Evolutionary conservation across 1,140 invertebrate species (phyloP).

Genomic region (Andrena cerasifolii): DNA sequence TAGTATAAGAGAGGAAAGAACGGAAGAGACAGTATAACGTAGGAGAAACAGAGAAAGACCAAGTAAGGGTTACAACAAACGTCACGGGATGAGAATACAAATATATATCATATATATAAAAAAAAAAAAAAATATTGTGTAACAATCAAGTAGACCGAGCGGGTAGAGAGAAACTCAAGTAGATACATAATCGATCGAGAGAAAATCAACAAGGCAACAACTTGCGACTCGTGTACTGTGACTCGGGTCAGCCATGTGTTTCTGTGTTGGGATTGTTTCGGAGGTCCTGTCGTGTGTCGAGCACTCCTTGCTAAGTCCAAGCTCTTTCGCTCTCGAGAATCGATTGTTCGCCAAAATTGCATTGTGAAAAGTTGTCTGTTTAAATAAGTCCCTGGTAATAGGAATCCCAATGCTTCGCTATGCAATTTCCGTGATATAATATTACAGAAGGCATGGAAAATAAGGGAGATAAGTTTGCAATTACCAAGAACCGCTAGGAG

Average conservation of each 20-base stretch:
- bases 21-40: constrained; percentile 40
- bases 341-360: no score
- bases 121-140: no score
- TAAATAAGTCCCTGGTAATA: no score
- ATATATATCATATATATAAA: no score
- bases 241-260: constrained; percentile 8
- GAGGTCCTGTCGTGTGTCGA: neutral
- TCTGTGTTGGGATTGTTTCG: constrained; percentile 2
- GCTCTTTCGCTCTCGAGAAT: neutral
- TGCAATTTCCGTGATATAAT: neutral
- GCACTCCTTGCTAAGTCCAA: neutral
- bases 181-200: constrained; percentile 73
- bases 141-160: constrained; percentile 75
- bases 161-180: constrained; percentile 82
- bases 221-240: constrained; percentile 62
- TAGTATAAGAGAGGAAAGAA: constrained; percentile 29
- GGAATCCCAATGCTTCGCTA: no score
- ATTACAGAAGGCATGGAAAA: neutral
- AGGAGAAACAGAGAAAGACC: constrained; percentile 49
- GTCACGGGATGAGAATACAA: constrained; percentile 61
- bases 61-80: constrained; percentile 53
- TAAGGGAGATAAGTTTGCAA: neutral
- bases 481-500: neutral
- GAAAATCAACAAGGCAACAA: constrained; percentile 74
- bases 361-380: no score